Base-by-base conservation (phyloP, 2,113 vertebrate species). In the Sander vitreus region DNA sequence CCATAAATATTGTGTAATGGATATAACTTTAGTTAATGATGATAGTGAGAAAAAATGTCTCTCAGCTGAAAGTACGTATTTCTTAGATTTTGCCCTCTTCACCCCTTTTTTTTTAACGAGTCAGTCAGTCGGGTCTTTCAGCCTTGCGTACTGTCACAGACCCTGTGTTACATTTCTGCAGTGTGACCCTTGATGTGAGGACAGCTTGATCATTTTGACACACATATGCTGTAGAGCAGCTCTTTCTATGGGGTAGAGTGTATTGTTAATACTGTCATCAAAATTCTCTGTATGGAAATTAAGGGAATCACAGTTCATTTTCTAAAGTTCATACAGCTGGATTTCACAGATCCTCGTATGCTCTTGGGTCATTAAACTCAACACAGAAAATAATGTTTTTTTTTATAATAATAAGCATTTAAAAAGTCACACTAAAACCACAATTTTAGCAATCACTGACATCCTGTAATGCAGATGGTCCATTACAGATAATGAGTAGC, bases 21-120 rank as follows among this genome's bases (percentile, higher is more conserved):
- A 83, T 83, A 80, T 60, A 70, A 78, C 62, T 59, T 59, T 25
- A 68, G 69, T 81, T 76, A 88, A 83, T 70, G 54, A 62, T 77
- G n/a, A 72, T 47, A 58, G 45, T 23, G 81, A 88, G 69, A 73
- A 57, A 76, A 77, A 77, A 39, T 72, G 36, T 23, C 13, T 57
- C 45, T 54, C 4, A 6, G 19, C 25, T 13, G 48, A 47, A 33
- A 23, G 48, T 48, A 30, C 19, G 51, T 6, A 55, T 60, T 64
- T 62, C 11, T 50, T 54, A 36, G 62, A 57, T 9, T 43, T 47
- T 21, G 11, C 15, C 12, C n/a, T 30, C 63, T 14, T 23, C 39
- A 43, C 33, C 33, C 33, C 33, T 6, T 33, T 33, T 33, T 33
- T 33, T 33, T 33, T 30, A 0, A 33, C 33, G 6, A 33, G 39